Base-by-base conservation (phyloP, 2,888 invertebrate genomes). In the Hylaea fasciaria region DNA sequence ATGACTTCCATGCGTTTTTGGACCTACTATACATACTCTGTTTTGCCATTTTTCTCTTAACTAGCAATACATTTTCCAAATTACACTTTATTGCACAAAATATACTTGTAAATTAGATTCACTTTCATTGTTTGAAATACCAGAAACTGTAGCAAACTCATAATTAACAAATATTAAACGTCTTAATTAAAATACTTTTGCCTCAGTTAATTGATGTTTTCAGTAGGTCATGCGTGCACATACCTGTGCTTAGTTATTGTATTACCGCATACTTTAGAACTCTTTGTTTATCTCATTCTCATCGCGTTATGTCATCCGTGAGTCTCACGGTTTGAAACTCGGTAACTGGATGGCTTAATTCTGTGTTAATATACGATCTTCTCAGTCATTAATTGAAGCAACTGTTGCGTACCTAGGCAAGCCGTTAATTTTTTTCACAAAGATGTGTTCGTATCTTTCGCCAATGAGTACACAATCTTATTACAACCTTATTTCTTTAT, bases 241-340 rank as follows among this genome's bases (percentile, higher is more conserved):
- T 60, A 41, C 45, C 51, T 28, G 43, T 0, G 12, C 41, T 37
- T 37, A 35, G 28, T 54, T 13, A 48, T 45, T 37, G 22, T 50
- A 64, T 68, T 68, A 65, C 65, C 64, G 64, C 64, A 65, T 43
- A 41, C 29, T 50, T 60, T 57, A 57, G 51, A 55, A 59, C 59
- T 57, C 60, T 61, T 64, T 54, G 50, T 62, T 59, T 40, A 49
- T 66, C 62, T 62, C 55, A 59, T 64, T 69, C 63, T 56, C 63
- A 62, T 59, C 50, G 45, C n/a, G 44, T 69, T 66, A 66, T 66
- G 57, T 69, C 61, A 69, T 43, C 10, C 22, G 29, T 9, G 12
- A 41, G 13, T 68, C 68, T 41, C 64, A 68, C 68, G 58, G 53
- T 13, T 45, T 10, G n/a, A 48, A 39, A 46, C 51, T 56, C 29